These are phyloP conservation scores for Pseudonaja textilis DNA, from an alignment of 2,113 vertebrate genomes.

Conservation along the genomic window DNA sequence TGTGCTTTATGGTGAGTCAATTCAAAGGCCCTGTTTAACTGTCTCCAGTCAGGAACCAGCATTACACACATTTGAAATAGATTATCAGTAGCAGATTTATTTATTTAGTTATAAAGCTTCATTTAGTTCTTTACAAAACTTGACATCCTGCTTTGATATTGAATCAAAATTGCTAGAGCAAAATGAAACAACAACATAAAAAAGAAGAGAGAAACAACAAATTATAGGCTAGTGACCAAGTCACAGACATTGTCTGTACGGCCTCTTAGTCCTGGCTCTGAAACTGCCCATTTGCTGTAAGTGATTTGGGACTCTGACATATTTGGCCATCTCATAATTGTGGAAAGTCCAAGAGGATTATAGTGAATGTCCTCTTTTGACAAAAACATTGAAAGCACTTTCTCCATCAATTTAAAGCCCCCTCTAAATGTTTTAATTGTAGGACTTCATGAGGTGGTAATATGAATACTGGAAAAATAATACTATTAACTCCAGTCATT, in stretches of 20 bases:
- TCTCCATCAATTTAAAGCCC: not conserved
- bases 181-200: not conserved
- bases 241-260: not conserved
- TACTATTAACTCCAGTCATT: not conserved
- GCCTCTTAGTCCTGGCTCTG: not conserved
- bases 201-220: not conserved
- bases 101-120: not conserved
- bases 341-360: not conserved
- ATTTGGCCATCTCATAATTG: not conserved
- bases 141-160: not conserved
- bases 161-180: not conserved
- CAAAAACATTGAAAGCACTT: not conserved
- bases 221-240: not conserved
- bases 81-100: not conserved
- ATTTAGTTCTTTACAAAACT: not conserved
- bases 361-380: not conserved
- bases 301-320: not conserved
- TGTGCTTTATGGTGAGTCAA: not conserved
- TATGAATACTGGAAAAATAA: not conserved
- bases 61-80: not conserved
- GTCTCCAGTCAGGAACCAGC: not conserved
- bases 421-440: not conserved
- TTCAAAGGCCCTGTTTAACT: not conserved
- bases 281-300: not conserved
- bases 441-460: not conserved